Conservation (phyloP, 2,888 invertebrate genomes). For the Maniola hyperantus region DNA sequence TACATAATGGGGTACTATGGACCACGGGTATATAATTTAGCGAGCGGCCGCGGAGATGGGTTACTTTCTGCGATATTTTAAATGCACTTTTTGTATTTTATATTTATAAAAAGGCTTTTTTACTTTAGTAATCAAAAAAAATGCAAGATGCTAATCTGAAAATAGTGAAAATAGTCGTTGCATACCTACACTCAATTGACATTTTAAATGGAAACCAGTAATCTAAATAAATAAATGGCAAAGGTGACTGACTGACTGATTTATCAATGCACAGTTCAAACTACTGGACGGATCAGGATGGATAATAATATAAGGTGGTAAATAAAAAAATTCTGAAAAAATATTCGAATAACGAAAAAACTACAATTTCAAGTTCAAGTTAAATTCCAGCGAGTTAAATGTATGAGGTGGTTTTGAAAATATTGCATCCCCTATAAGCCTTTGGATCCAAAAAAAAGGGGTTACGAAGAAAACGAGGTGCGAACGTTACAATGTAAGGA, state of each 20-base stretch:
- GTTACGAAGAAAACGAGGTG: background rate
- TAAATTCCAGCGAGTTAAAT: background rate
- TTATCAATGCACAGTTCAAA: too few species aligned
- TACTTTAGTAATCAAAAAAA: background rate
- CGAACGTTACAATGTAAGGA: conserved; percentile 52
- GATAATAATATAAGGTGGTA: too few species aligned
- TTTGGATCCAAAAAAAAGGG: background rate
- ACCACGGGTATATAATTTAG: conserved; percentile 72
- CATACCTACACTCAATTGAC: background rate
- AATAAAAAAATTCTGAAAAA: background rate
- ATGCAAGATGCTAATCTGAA: background rate
- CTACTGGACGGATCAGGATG: too few species aligned
- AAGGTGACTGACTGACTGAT: too few species aligned
- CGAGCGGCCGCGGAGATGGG: conserved; percentile 68
- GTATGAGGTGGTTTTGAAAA: background rate
- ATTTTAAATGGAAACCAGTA: too few species aligned
- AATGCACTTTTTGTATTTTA: conserved; percentile 49
- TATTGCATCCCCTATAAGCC: background rate
- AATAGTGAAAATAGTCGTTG: background rate
- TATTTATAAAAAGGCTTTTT: background rate
- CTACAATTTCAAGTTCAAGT: background rate
- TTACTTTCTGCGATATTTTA: conserved; percentile 45
- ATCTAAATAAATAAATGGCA: too few species aligned
- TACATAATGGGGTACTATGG: conserved; percentile 71
- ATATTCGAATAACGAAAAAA: background rate